phyloP scores from a whole-genome alignment of 2,888 invertebrate genomes.

The Clepsis dumicolana region DNA sequence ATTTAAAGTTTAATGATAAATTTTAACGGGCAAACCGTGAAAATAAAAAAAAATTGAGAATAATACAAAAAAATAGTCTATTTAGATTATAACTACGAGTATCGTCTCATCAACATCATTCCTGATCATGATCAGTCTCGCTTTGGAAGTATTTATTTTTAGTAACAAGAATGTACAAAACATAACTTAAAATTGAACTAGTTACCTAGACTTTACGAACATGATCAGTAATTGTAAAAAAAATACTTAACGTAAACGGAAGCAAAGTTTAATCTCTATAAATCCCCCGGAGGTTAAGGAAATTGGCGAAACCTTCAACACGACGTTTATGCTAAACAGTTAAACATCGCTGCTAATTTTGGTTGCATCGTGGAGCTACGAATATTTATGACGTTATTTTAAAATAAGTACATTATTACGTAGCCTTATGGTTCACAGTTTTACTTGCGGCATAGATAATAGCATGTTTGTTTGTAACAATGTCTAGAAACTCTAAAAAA shows the following conservation, averaged over 20 bases:
- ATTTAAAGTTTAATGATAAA: no score
- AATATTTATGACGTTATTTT: constrained; percentile 23
- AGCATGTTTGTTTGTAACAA: no score
- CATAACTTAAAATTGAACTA: neutral
- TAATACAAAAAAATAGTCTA: no score
- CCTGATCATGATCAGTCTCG: no score
- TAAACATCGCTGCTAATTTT: constrained; percentile 59
- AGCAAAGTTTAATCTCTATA: constrained; percentile 8
- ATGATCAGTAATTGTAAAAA: neutral
- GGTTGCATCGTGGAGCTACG: constrained; percentile 49
- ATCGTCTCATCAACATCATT: no score
- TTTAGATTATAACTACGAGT: no score
- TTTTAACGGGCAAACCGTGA: no score
- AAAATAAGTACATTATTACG: constrained; percentile 5
- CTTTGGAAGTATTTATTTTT: no score
- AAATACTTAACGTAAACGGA: neutral
- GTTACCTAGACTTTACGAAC: neutral
- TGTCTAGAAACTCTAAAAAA: no score
- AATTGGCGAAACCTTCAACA: constrained; percentile 32
- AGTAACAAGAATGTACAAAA: no score
- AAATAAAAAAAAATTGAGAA: no score
- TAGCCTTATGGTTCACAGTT: neutral
- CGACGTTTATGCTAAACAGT: constrained; percentile 37
- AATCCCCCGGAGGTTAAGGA: constrained; percentile 14
- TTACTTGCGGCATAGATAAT: neutral